Conservation (phyloP, 2,113 vertebrate species). For the Catharus fuscescens region DNA sequence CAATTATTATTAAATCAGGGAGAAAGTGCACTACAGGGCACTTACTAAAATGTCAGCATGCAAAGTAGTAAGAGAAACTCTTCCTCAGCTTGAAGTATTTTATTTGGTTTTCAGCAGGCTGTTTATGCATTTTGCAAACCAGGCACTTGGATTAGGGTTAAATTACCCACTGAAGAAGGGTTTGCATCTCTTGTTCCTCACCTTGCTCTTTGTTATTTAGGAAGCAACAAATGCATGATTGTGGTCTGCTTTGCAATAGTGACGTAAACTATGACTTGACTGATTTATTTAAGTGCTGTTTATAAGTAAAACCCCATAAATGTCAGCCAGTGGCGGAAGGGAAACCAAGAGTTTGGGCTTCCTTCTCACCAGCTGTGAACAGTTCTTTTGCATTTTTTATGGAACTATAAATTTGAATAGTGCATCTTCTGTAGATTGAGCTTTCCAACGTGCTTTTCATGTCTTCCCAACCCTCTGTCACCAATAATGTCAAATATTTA, state of each 20-base stretch:
- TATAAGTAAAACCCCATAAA: conserved; percentile 6
- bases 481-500: background rate
- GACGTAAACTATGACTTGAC: background rate
- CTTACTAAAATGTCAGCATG: background rate
- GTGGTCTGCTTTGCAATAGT: background rate
- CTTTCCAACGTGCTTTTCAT: background rate
- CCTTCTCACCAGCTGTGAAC: background rate
- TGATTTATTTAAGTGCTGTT: background rate
- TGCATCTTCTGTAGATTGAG: background rate
- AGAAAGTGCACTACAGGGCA: background rate
- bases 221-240: background rate
- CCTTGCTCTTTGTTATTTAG: background rate
- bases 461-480: background rate
- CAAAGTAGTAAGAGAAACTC: background rate
- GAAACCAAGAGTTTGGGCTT: conserved; percentile 25
- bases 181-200: background rate
- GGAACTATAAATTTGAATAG: background rate
- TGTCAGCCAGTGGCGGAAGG: background rate
- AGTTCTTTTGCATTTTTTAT: background rate
- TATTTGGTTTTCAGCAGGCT: background rate
- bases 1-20: background rate
- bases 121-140: background rate
- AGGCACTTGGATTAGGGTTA: background rate
- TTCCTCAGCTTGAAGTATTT: background rate
- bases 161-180: background rate